Evolutionary conservation across 2,888 invertebrate species (phyloP), one percentile per base, ranked within the genome.

Genomic region (Chymomyza procnemis): DNA sequence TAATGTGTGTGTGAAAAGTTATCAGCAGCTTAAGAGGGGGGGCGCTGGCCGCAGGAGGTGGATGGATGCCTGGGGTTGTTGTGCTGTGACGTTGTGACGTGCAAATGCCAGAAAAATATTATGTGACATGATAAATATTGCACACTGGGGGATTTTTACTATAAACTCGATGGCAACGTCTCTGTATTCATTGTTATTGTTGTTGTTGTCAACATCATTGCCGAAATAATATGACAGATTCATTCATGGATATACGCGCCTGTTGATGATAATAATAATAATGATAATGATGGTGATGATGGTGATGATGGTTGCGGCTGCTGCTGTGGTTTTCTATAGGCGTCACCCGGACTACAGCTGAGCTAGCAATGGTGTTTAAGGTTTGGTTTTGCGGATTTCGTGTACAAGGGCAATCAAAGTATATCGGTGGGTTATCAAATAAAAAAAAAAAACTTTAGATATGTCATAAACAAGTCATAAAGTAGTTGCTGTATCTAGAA

Each of bases 31-130:
- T 73, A 71, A 85, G 65, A 26, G 65, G 16, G 63, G 52, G 48
- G 26, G 54, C 12, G 6, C 19, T 55, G 54, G 14, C 18, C n/a
- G 46, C n/a, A 50, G 66, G 52, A 26, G 30, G 46, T 21, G 19
- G 19, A 6, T 54, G 54, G 21, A 41, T 21, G 16, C 46, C 41
- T 41, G 46, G 22, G 34, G 34, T 55, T 46, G 30, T 18, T 16
- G 26, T n/a, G 18, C 47, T 50, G 12, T 30, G 60, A 14, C 69
- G 75, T 68, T 84, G 76, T 81, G 82, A 80, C 83, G 81, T 86
- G 87, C 86, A 87, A 89, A 88, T 88, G 88, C 86, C 88, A 88
- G 80, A 87, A 88, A 88, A 88, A 87, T 87, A 87, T 88, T 84
- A 88, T 81, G 79, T 81, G 81, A 88, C 79, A 88, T 87, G 84